Percentiles rank a stretch among this genome's conserved stretches.
These are phyloP conservation scores for Heterodera schachtii DNA, from an alignment of 1,140 invertebrate genomes.

Conservation along the genomic window DNA sequence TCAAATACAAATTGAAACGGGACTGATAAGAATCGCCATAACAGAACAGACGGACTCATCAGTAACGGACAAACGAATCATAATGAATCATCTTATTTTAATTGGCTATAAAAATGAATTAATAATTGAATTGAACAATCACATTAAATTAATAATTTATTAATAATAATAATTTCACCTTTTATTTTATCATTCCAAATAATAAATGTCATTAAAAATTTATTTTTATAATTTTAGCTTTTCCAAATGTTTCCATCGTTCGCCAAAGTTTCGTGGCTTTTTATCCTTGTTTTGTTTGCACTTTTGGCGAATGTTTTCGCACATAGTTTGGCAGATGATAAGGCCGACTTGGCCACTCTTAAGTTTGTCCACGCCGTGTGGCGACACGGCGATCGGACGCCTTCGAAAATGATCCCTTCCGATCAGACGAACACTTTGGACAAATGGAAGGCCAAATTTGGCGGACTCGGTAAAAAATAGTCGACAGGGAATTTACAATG, in stretches of 20 bases:
- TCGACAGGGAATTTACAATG: too few species aligned
- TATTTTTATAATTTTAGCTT: neutral
- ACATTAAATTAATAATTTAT: neutral
- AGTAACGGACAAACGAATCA: neutral
- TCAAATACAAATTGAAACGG: too few species aligned
- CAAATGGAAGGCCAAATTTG: neutral
- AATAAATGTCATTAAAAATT: neutral
- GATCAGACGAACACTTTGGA: constrained; percentile 21
- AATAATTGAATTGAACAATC: neutral
- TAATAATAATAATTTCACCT: neutral
- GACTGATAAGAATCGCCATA: neutral
- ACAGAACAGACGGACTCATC: too few species aligned
- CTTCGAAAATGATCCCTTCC: constrained; percentile 14
- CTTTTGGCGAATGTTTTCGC: neutral
- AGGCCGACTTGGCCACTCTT: constrained; percentile 11
- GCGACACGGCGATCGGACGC: constrained; percentile 15
- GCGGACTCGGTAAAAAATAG: neutral
- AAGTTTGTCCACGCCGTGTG: constrained; percentile 10
- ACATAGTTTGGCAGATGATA: neutral
- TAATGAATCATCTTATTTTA: neutral
- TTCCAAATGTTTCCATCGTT: neutral
- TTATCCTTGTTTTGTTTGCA: neutral
- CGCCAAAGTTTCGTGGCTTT: neutral
- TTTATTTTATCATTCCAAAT: neutral
- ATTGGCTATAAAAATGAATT: neutral